phyloP scores from a whole-genome alignment of 2,888 invertebrate species.

The Electrophaes corylata region DNA sequence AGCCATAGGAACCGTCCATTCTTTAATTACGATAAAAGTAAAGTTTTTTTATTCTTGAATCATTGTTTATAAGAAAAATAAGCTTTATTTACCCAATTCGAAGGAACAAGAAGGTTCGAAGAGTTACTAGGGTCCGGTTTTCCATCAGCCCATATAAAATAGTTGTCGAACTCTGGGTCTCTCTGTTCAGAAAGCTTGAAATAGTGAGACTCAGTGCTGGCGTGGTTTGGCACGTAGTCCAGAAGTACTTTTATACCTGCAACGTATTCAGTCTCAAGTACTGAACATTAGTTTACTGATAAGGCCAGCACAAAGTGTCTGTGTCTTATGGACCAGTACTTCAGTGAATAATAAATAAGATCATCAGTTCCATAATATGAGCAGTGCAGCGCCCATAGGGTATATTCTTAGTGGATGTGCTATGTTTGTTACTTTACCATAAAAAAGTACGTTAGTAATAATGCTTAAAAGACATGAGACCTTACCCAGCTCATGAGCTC shows the following conservation, averaged over 20 bases:
- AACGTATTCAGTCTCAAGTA: constrained; percentile 20
- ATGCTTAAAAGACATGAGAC: not conserved
- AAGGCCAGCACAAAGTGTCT: too few species aligned
- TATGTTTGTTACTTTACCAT: too few species aligned
- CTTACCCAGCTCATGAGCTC: constrained; percentile 83
- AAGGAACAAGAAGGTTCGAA: constrained; percentile 68
- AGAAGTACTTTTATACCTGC: constrained; percentile 82
- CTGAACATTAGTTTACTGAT: not conserved
- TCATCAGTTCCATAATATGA: too few species aligned
- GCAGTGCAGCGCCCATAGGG: too few species aligned
- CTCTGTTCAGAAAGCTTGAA: constrained; percentile 87
- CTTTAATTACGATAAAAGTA: too few species aligned
- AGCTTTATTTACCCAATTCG: constrained; percentile 75
- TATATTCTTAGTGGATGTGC: too few species aligned
- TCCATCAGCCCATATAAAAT: constrained; percentile 89
- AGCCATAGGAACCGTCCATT: too few species aligned
- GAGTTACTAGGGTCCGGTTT: constrained; percentile 59
- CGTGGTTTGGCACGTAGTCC: constrained; percentile 88
- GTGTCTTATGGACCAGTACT: too few species aligned
- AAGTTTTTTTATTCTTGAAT: too few species aligned
- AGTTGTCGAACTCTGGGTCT: constrained; percentile 87
- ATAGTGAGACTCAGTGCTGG: constrained; percentile 92
- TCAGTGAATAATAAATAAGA: too few species aligned
- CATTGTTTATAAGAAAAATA: too few species aligned
- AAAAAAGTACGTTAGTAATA: too few species aligned